Evolutionary conservation across 2,113 vertebrate genomes (phyloP), one percentile per base, ranked within the genome.

Genomic region (Lycocorax pyrrhopterus): DNA sequence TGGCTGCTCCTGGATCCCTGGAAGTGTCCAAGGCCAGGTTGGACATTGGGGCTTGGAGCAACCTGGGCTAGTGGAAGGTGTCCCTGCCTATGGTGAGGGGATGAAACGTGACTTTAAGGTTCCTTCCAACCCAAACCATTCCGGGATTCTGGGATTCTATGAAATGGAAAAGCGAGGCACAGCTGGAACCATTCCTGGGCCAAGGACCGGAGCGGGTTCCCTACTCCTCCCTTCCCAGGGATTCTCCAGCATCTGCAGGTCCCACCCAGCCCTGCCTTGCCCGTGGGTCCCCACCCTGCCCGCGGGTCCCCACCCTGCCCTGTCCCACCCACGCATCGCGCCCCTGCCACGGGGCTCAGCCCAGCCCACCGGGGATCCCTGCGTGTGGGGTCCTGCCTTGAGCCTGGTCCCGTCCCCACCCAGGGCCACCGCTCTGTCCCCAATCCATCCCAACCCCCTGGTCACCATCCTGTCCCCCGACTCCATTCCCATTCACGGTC

Each of bases 231-330:
- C 53, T 80, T 71, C 73, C 55, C 53, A 4, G 55, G 64, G 56
- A 80, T 71, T 66, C 12, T 51, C 58, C 84, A 58, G 84, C 52
- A 39, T 58, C 79, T 41, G 79, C 86, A 35, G 62, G 71, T 92
- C 83, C 75, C 95, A 75, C 83, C 71, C 83, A 83, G 89, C 75
- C 75, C 52, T 66, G 75, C 71, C 78, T 73, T 30, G 77, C 74
- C 63, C 44, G 3, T 5, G 16, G 51, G n/a, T 74, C 60, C 83
- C 60, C 79, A n/a, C 91, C 83, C 67, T 71, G 86, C 91, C 95
- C 51, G 56, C 75, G 16, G 83, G 83, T 67, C 52, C 26, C 47
- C 80, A 58, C 92, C 87, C 94, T 84, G 80, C 94, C 95, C 80
- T 27, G 53, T 60, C 53, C 84, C 87, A 86, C 87, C 72, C 80